Base-by-base conservation (phyloP, 2,797 vertebrate species). In the Anguilla marmorata region DNA sequence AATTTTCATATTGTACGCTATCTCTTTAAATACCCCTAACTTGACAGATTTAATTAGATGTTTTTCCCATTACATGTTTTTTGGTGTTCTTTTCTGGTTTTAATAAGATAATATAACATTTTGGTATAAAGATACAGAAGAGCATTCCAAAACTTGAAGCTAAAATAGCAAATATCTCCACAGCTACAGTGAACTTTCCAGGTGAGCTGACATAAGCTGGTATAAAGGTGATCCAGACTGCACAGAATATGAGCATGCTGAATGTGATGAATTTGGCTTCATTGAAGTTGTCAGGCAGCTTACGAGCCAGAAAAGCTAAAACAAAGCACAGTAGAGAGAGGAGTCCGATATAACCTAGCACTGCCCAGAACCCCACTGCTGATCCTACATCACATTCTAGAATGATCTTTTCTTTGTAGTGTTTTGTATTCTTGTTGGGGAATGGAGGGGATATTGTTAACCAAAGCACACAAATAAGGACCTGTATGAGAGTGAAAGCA, bases 181-280 rank as follows among this genome's bases (percentile, higher is more conserved):
- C 95, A 88, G 94, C 95, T 11, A 95, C 94, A 37, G 92, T 95
- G 83, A 94, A 95, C 84, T 95, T 96, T 27, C 95, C 95, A 63
- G 95, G 95, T 86, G 95, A 96, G 91, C 94, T 96, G 90, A 95
- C 88, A 88, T 96, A 96, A 0, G 95, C 94, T 24, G 95, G 96
- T 19, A 96, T 94, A 56, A 96, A 96, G 0, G 95, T 92, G 84
- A 96, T 91, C 95, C 94, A 96, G 0, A 96, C 95, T 0, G 94
- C 93, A 90, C 94, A 95, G 90, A 96, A 96, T 91, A 95, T 96
- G 60, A 96, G 16, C 94, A 96, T 96, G 89, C 95, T 96, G 87
- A 96, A 96, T 5, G 94, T 95, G 80, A 96, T 96, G 0, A 94
- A 90, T 87, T 95, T 95, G 1, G 95, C 95, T 85, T 96, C 94